A percentile compares a stretch with the other conserved stretches of the same genome.
Evolutionary conservation across 2,888 invertebrate species (phyloP).

Genomic region (Catocala nupta): DNA sequence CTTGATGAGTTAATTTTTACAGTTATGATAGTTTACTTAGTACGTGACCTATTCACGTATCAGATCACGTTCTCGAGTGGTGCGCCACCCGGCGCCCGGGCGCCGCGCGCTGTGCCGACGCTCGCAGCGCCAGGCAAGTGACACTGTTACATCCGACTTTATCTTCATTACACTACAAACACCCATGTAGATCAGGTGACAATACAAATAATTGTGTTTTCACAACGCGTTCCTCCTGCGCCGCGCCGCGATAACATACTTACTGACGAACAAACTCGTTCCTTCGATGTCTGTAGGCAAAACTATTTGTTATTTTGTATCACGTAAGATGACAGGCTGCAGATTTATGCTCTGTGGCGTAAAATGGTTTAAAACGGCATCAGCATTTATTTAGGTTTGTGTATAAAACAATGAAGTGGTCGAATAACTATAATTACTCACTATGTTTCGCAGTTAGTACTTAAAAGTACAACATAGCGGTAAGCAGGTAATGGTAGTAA

Average conservation of each 20-base stretch:
- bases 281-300: slow-evolving; percentile 1
- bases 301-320: slow-evolving; percentile 3
- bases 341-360: slow-evolving; percentile 6
- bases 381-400: slow-evolving; percentile 28
- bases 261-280: slow-evolving; percentile 48
- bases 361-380: slow-evolving; percentile 19
- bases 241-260: slow-evolving; percentile 69
- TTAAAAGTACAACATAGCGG: slow-evolving; percentile 40
- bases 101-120: slow-evolving; percentile 37
- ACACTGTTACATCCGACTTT: slow-evolving; percentile 62
- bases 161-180: slow-evolving; percentile 69
- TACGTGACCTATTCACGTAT: slow-evolving; percentile 81
- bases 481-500: slow-evolving; percentile 30
- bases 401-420: slow-evolving; percentile 29
- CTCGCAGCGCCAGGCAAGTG: slow-evolving; percentile 41
- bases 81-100: slow-evolving; percentile 40
- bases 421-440: slow-evolving; percentile 31
- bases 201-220: slow-evolving; percentile 79
- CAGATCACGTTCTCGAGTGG: slow-evolving; percentile 50
- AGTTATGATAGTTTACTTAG: slow-evolving; percentile 62
- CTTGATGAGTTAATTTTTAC: slow-evolving; percentile 60
- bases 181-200: slow-evolving; percentile 77
- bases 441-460: slow-evolving; percentile 30
- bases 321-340: background rate
- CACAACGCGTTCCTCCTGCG: slow-evolving; percentile 77